phyloP scores from a whole-genome alignment of 2,113 vertebrate genomes.

The Mobula birostris region DNA sequence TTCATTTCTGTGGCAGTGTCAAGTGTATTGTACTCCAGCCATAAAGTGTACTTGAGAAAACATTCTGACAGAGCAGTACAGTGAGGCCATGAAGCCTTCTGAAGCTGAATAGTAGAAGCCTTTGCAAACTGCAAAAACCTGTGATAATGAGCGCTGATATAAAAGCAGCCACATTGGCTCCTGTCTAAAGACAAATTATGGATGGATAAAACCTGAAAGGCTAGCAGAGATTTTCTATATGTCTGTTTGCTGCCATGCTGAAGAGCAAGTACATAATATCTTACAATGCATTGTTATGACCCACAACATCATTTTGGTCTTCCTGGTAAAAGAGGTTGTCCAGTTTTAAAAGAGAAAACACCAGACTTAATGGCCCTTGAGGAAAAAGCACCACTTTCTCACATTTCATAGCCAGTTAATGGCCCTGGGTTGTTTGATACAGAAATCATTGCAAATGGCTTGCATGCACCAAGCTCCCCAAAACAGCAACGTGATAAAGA shows the following conservation, averaged over 20 bases:
- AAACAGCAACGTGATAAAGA: no score
- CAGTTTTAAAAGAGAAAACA: background rate
- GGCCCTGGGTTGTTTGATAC: no score
- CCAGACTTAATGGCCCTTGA: background rate
- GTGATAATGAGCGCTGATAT: constrained; percentile 38
- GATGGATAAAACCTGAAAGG: constrained; percentile 29
- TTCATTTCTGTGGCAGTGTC: constrained; percentile 57
- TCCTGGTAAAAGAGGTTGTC: background rate
- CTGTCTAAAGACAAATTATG: constrained; percentile 38
- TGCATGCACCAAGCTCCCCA: no score
- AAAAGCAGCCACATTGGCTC: constrained; percentile 20
- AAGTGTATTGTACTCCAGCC: constrained; percentile 45
- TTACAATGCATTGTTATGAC: constrained; percentile 18
- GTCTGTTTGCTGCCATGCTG: constrained; percentile 33
- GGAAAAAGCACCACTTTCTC: no score
- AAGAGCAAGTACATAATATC: constrained; percentile 43
- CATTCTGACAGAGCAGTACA: constrained; percentile 46
- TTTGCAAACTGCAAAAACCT: constrained; percentile 39
- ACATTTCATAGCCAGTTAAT: no score
- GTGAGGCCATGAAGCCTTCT: constrained; percentile 45
- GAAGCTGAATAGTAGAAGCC: constrained; percentile 46
- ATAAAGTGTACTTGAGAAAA: constrained; percentile 58
- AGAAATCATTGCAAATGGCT: no score
- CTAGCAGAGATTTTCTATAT: background rate
- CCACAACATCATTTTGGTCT: background rate